Conservation (phyloP, 2,888 invertebrate species). For the Dasysyrphus tricinctus region DNA sequence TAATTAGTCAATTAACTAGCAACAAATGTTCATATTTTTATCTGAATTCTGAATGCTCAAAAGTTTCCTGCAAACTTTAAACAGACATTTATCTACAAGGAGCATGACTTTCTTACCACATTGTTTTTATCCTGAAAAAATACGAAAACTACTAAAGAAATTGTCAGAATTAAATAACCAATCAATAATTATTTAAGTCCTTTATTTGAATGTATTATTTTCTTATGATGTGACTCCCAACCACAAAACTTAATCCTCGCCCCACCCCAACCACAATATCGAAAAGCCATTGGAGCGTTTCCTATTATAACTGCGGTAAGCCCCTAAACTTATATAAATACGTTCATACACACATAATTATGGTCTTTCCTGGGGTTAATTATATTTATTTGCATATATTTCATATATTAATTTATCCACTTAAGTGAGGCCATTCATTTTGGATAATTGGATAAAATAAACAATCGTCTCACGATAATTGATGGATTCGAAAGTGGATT, state of each 20-base stretch:
- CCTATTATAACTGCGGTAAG: background rate
- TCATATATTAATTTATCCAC: conserved; percentile 59
- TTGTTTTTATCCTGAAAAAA: no score
- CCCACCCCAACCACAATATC: conserved; percentile 7
- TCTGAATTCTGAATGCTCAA: no score
- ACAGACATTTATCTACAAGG: no score
- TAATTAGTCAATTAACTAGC: no score
- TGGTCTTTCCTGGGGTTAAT: conserved; percentile 56
- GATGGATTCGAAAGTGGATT: conserved; percentile 40
- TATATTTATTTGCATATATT: conserved; percentile 61
- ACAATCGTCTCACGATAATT: conserved; percentile 69
- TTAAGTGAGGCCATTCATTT: conserved; percentile 36
- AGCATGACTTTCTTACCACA: no score
- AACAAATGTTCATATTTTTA: no score
- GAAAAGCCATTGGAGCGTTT: conserved; percentile 9
- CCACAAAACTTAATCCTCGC: conserved; percentile 2
- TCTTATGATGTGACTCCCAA: background rate
- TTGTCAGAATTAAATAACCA: background rate
- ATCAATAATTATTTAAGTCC: background rate
- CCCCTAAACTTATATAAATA: conserved; percentile 4
- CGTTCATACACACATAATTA: conserved; percentile 17
- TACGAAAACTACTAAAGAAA: background rate
- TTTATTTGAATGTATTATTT: background rate
- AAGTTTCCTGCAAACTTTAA: no score
- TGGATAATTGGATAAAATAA: conserved; percentile 67